Evolutionary conservation across 53 echinoderm and acorn worm species (phyloP).

Genomic region (Paracentrotus lividus): DNA sequence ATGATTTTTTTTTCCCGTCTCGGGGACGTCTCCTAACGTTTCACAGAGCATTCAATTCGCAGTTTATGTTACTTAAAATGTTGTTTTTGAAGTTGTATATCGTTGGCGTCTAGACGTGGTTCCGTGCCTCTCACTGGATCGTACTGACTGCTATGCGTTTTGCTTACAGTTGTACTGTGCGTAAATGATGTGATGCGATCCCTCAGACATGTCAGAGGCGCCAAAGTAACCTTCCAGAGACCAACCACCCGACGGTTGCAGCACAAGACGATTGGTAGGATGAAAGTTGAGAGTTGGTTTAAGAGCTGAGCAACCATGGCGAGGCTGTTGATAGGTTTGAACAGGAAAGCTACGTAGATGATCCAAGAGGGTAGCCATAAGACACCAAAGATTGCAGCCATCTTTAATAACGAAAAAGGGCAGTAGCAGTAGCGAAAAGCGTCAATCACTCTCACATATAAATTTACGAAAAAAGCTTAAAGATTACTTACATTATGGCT

Average conservation of each 20-base stretch:
- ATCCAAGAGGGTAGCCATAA: conserved; percentile 60
- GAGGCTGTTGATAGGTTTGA: neutral
- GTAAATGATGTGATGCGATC: neutral
- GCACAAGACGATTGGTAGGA: conserved; percentile 43
- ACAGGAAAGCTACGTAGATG: conserved; percentile 18
- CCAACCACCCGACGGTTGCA: conserved; percentile 38
- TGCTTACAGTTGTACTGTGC: neutral
- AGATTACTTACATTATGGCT: too few species aligned
- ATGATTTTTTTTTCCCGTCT: too few species aligned
- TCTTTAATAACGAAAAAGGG: neutral
- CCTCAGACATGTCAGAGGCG: conserved; percentile 42
- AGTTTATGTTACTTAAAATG: too few species aligned
- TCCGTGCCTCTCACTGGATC: neutral
- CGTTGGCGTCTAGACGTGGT: neutral
- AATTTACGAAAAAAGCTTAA: neutral
- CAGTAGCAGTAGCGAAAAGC: too few species aligned
- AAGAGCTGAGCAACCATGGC: conserved; percentile 51
- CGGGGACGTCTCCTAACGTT: too few species aligned
- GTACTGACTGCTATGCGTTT: neutral
- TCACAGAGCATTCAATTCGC: too few species aligned
- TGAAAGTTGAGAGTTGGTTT: conserved; percentile 47
- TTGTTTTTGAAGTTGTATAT: neutral
- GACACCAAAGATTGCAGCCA: conserved; percentile 58
- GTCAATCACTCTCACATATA: neutral
- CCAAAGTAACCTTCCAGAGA: conserved; percentile 31